Base-by-base conservation (phyloP, 1,140 invertebrate species). In the Solenopsis fugax region DNA sequence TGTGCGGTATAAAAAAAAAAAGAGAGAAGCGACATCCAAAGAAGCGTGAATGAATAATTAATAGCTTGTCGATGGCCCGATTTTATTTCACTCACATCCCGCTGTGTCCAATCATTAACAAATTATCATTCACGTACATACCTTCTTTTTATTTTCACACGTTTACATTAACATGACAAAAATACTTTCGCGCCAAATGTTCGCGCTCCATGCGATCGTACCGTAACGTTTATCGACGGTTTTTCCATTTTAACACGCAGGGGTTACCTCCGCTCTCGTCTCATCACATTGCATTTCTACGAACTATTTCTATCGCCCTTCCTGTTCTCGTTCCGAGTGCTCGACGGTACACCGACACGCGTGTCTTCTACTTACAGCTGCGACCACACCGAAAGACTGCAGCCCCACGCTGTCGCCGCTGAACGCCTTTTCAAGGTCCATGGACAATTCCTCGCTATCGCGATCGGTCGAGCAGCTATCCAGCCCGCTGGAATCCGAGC, bases 361-460 rank as follows among this genome's bases (percentile, higher is more conserved):
- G 45, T 21, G 10, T 48, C n/a, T 72, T 60, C 41, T 37, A 13
- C 29, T 90, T 90, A 29, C 94, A 95, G 93, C 96, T 96, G 97
- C 97, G 87, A 97, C 97, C 86, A 98, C 97, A 24, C 97, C 97
- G n/a, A 97, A 98, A 92, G 97, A 98, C 92, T 97, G 97, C 95
- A 98, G 97, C 92, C 97, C 97, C 4, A 98, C 97, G 58, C 93
- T 98, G 86, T 98, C 97, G 75, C 97, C 97, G 18, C 95, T 98
- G 88, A 98, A 98, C 92, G 97, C 97, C 18, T 97, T 98, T 93
- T 97, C 97, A 56, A 96, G 97, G 93, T 97, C 97, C 56, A 96
- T 97, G 91, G 97, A 97, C 93, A 96, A 96, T 86, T 96, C 96
- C 56, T 96, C 96, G 72, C 95, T 97, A 85, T 97, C 97, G 58